Evolutionary conservation across 2,888 invertebrate species (phyloP), one percentile per base, ranked within the genome.

Genomic region (Tanytarsus gracilentus): DNA sequence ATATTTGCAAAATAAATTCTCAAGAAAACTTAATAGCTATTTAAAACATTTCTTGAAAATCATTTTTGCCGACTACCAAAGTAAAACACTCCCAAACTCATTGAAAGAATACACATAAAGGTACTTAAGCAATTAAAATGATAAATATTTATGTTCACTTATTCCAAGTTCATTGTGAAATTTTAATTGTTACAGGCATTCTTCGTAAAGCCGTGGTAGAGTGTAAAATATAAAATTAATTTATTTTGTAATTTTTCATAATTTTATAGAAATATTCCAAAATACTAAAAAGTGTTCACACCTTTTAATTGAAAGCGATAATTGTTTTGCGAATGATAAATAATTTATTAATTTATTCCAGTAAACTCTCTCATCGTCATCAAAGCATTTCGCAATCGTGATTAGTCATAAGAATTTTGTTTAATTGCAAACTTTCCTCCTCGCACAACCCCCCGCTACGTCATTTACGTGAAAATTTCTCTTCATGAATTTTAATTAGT

Each of bases 141-240:
- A 55, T 55, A 55, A 55, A 55, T 55, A 55, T 55, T 55, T 55
- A 40, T n/a, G n/a, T 55, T 55, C 55, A 55, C 39, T 55, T 39
- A 40, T 40, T 16, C 26, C 18, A 44, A 44, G 18, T 23, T 44
- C 33, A 44, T 18, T 44, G 44, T 44, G 8, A 18, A 44, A 44
- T 44, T 44, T 11, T 11, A 44, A 18, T 44, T 18, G 44, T 23
- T 23, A 44, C 21, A 16, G 11, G 16, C 11, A 9, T 36, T 14
- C 14, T 36, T 44, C 44, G 18, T 44, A 14, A 18, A 9, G 44
- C n/a, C 23, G 18, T 33, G 33, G 14, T 11, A 33, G 14, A 4
- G 14, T 33, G 11, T 14, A 33, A 11, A 1, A 36, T 36, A 36
- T 36, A 36, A 11, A 36, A 36, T 36, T 36, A 14, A 36, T n/a